Base-by-base conservation (phyloP, 2,888 invertebrate genomes). In the Poecilobothrus nobilitatus region DNA sequence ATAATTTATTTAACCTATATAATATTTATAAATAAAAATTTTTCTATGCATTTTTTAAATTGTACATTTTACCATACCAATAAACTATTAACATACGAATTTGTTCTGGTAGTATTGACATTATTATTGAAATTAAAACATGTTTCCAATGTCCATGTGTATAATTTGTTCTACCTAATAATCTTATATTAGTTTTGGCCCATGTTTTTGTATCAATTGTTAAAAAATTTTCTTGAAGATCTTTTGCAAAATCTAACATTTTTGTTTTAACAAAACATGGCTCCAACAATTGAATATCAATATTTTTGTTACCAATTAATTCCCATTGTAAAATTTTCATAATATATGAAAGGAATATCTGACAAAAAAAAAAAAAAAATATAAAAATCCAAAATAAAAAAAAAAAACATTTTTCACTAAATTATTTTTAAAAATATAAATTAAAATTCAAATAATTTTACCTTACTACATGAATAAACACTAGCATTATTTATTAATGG, bases 391-490 rank as follows among this genome's bases (percentile, higher is more conserved):
- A n/a, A n/a, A n/a, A n/a, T n/a, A n/a, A n/a, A n/a, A n/a, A n/a
- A n/a, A n/a, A n/a, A n/a, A n/a, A n/a, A n/a, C n/a, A n/a, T 34
- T 34, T 34, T 34, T 8, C 18, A n/a, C 8, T n/a, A 20, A 20
- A 20, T 63, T 21, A 21, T 22, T 1, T 18, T n/a, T 5, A 12
- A 21, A 63, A 9, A 63, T 12, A 22, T 21, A 63, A 20, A 21
- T 63, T n/a, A 63, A 2, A 21, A 27, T 63, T 63, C 10, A 21
- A 12, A n/a, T 61, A 61, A 61, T 15, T 61, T 62, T 78, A 90
- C 91, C 86, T 95, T 96, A 0, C 92, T 89, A 1, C 95, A 95
- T 0, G 92, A 92, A 80, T 96, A 96, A 0, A 94, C 88, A 0
- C 92, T 88, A 88, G 92, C 53, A 53, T 18, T 53, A 53, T 53